Base-by-base conservation (phyloP, 1,140 invertebrate genomes). In the Heterodera carotae region DNA sequence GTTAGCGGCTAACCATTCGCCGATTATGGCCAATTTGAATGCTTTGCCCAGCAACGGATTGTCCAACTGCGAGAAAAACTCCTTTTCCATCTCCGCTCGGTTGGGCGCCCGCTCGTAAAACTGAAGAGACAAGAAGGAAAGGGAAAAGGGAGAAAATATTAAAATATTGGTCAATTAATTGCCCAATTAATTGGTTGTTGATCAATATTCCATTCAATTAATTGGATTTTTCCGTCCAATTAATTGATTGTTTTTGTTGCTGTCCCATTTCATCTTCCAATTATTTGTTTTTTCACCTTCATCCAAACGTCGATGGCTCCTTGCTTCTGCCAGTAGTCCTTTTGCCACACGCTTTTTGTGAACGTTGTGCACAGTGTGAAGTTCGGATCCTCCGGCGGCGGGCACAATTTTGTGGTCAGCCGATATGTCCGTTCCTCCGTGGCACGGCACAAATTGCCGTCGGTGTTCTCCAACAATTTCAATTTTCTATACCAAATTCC, bases 251-350 rank as follows among this genome's bases (percentile, higher is more conserved):
- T 18, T 18, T 22, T 53, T 18, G 1, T 5, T 22, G 48, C 12
- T 0, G 12, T 53, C 22, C 48, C 12, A 15, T 5, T 22, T 15
- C 48, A 22, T 53, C 22, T 15, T 0, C 12, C 48, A 4, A 18
- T 53, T 12, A 8, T 43, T 56, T 56, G 15, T 12, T 18, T 25
- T 56, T 56, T 56, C 48, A 56, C 48, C 48, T 87, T 87, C 85
- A 87, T 87, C 77, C 77, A 78, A 8, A 78, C 84, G 77, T 87
- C 85, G 3, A 87, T 82, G 18, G 85, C 85, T n/a, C 85, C 85
- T 34, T 87, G 80, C 56, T 87, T 87, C 69, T 87, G 85, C 85
- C 85, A 87, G 43, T 87, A 87, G 43, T 87, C 85, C 64, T 88
- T 88, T 79, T 87, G 85, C 85, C 85, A 87, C 27, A 87, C 85